Conservation (phyloP, 2,797 vertebrate genomes). For the Rhyacichthys aspro region DNA sequence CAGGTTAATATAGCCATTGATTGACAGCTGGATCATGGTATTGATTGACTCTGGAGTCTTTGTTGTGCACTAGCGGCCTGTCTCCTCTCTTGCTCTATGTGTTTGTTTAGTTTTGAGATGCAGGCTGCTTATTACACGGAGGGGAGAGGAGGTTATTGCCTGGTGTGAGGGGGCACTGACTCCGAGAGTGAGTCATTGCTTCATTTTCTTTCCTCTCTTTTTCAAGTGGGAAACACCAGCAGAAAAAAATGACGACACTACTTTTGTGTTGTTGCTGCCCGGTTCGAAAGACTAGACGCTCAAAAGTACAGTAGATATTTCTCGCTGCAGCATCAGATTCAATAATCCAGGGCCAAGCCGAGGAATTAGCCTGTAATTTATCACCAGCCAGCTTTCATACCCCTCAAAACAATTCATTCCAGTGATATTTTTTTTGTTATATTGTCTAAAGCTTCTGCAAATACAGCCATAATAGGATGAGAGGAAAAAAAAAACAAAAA, state of each 20-base stretch:
- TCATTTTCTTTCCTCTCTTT: constrained; percentile 33
- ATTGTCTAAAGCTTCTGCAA: constrained; percentile 65
- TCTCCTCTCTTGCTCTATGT: constrained; percentile 40
- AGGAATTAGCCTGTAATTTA: constrained; percentile 49
- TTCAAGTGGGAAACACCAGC: not conserved
- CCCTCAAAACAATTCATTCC: constrained; percentile 55
- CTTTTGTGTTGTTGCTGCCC: not conserved
- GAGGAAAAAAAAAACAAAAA: constrained; percentile 28
- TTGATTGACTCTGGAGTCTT: constrained; percentile 66
- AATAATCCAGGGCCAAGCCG: constrained; percentile 41
- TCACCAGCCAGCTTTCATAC: constrained; percentile 34
- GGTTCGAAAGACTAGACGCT: not conserved
- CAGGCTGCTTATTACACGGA: constrained; percentile 75
- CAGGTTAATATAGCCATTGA: constrained; percentile 66
- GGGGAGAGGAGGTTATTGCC: constrained; percentile 75
- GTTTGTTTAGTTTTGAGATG: constrained; percentile 74
- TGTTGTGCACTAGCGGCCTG: constrained; percentile 33
- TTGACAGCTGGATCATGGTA: constrained; percentile 72
- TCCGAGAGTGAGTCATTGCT: constrained; percentile 51
- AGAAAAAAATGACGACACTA: constrained; percentile 1
- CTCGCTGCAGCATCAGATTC: constrained; percentile 52
- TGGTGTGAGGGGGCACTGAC: constrained; percentile 59
- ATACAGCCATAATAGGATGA: constrained; percentile 59
- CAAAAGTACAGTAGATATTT: constrained; percentile 21
- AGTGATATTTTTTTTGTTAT: constrained; percentile 31